phyloP scores from a whole-genome alignment of 2,888 invertebrate genomes.

The Teleiodes luculella region DNA sequence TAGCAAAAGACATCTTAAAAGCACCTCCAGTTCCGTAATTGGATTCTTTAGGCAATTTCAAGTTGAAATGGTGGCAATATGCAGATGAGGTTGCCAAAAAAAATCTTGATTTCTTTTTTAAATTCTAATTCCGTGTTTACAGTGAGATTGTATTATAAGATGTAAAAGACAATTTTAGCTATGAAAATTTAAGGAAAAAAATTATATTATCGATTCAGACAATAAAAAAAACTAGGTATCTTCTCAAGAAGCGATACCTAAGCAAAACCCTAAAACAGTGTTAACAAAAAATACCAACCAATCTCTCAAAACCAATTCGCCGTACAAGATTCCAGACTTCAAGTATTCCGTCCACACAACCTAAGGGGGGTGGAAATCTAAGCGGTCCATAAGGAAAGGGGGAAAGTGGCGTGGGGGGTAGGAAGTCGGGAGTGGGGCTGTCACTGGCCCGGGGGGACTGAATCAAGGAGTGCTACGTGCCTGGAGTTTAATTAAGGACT shows the following conservation, averaged over 20 bases:
- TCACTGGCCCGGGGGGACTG: constrained; percentile 61
- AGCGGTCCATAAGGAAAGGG: constrained; percentile 75
- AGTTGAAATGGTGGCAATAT: constrained; percentile 46
- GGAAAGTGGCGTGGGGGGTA: constrained; percentile 29
- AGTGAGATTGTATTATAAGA: too few species aligned
- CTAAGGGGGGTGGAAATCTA: constrained; percentile 72
- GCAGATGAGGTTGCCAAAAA: constrained; percentile 42
- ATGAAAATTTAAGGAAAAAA: too few species aligned
- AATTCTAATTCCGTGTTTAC: neutral
- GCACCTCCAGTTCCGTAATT: constrained; percentile 60
- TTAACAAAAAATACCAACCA: constrained; percentile 41
- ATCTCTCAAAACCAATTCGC: constrained; percentile 73
- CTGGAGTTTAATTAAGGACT: constrained; percentile 75
- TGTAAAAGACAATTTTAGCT: neutral
- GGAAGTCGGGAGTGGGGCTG: constrained; percentile 39
- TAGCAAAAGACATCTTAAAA: constrained; percentile 53
- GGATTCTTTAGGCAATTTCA: constrained; percentile 53
- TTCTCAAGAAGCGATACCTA: too few species aligned
- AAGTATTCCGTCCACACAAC: constrained; percentile 74
- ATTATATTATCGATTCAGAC: too few species aligned
- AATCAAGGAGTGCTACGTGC: constrained; percentile 78
- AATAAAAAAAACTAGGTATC: too few species aligned
- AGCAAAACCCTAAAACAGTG: constrained; percentile 8
- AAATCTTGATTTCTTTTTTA: constrained; percentile 39
- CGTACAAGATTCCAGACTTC: constrained; percentile 73